A percentile compares a stretch with the other conserved stretches of the same genome.
phyloP scores from a whole-genome alignment of 1,140 invertebrate genomes.

The Macrotrachela quadricornifera region DNA sequence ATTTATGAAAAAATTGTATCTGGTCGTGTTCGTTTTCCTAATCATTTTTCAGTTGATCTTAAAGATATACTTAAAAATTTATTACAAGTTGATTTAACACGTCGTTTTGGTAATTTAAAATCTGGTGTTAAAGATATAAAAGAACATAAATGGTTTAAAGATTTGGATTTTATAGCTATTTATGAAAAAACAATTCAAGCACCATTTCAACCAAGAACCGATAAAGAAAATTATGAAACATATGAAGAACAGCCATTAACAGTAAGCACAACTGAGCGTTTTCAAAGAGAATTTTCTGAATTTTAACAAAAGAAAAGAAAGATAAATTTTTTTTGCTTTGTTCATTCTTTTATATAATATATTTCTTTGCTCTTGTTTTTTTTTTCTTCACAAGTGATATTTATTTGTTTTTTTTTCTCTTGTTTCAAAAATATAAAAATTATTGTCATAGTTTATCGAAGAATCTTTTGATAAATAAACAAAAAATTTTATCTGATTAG shows the following conservation, averaged over 20 bases:
- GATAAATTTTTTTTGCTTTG: too few relatives aligned
- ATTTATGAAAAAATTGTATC: slow-evolving; percentile 60
- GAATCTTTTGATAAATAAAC: too few relatives aligned
- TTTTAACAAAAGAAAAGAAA: slow-evolving; percentile 23
- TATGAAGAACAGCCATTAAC: slow-evolving; percentile 36
- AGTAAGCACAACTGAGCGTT: slow-evolving; percentile 31
- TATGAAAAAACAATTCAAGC: slow-evolving; percentile 70
- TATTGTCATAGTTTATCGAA: too few relatives aligned
- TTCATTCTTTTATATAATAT: too few relatives aligned
- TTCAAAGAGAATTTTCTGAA: slow-evolving; percentile 36
- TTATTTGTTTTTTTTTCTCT: too few relatives aligned
- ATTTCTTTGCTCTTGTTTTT: too few relatives aligned
- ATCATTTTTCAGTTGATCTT: slow-evolving; percentile 50
- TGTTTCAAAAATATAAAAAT: too few relatives aligned
- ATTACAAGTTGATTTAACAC: slow-evolving; percentile 90
- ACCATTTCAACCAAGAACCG: slow-evolving; percentile 36
- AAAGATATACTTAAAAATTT: slow-evolving; percentile 89
- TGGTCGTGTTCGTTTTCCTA: slow-evolving; percentile 46
- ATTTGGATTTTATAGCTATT: slow-evolving; percentile 95
- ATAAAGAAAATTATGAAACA: slow-evolving; percentile 38
- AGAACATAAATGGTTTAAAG: slow-evolving; percentile 92
- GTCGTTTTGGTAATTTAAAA: slow-evolving; percentile 92
- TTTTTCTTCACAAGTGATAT: too few relatives aligned
- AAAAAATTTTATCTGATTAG: too few relatives aligned
- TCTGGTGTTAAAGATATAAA: slow-evolving; percentile 98